These are phyloP conservation scores for Mimachlamys varia DNA, from an alignment of 2,888 invertebrate species.

Conservation along the genomic window DNA sequence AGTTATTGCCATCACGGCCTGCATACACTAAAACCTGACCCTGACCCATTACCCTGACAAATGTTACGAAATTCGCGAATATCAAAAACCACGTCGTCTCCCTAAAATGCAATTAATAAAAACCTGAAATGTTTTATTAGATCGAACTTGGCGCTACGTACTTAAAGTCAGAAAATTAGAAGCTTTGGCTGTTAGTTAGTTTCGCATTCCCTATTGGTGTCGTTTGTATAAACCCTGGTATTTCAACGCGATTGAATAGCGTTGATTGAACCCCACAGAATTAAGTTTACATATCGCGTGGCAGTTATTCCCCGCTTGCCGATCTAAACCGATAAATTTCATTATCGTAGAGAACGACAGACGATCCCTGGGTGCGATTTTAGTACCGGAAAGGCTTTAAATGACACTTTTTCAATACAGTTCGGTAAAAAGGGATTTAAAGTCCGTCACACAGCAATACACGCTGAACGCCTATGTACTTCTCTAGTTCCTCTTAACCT, in stretches of 20 bases:
- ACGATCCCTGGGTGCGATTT: background rate
- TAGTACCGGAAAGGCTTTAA: background rate
- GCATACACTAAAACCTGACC: background rate
- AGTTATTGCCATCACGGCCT: too few species aligned
- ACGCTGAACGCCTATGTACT: too few species aligned
- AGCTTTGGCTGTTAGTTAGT: background rate
- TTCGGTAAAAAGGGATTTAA: background rate
- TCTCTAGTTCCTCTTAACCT: background rate
- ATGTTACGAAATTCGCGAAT: background rate
- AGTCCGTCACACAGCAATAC: background rate
- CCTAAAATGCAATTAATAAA: background rate
- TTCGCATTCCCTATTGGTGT: background rate
- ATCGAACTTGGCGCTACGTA: background rate
- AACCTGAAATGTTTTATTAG: background rate
- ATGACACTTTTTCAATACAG: background rate
- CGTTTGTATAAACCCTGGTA: background rate
- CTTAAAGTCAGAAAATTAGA: background rate
- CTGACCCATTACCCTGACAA: background rate
- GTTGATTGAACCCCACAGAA: background rate
- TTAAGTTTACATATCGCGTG: conserved; percentile 9
- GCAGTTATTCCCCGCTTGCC: background rate
- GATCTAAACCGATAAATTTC: background rate
- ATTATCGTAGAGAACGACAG: background rate
- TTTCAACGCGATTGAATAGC: background rate
- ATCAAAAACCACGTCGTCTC: background rate